Percentiles rank a stretch among this genome's conserved stretches.
Evolutionary conservation across 2,113 vertebrate genomes (phyloP).

Genomic region (Chloropsis cyanopogon): DNA sequence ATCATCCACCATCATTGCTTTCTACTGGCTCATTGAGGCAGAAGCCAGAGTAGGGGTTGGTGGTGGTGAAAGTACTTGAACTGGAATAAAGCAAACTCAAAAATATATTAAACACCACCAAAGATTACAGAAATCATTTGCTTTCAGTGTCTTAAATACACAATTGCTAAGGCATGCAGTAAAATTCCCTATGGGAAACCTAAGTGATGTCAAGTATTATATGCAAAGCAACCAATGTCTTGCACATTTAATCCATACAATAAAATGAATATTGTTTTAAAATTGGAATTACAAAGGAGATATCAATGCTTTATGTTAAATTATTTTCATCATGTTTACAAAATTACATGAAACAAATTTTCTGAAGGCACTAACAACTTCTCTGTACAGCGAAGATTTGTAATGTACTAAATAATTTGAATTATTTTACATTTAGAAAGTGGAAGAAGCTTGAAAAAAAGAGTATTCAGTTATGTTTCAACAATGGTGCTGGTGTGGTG

Average conservation of each 20-base stretch:
- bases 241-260: neutral
- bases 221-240: neutral
- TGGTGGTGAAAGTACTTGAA: neutral
- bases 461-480: neutral
- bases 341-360: neutral
- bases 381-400: neutral
- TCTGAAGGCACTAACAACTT: neutral
- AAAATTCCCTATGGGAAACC: neutral
- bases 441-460: neutral
- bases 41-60: neutral
- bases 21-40: neutral
- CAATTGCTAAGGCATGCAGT: neutral
- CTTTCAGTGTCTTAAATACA: neutral
- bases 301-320: neutral
- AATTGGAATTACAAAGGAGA: neutral
- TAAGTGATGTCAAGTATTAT: neutral
- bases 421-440: neutral
- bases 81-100: neutral
- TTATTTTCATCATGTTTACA: neutral
- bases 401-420: neutral
- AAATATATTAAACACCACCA: neutral
- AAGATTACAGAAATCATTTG: neutral
- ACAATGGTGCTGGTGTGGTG: neutral
- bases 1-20: neutral
- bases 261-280: neutral